These are phyloP conservation scores for Lamprotornis superbus DNA, from an alignment of 2,113 vertebrate species.

Conservation along the genomic window DNA sequence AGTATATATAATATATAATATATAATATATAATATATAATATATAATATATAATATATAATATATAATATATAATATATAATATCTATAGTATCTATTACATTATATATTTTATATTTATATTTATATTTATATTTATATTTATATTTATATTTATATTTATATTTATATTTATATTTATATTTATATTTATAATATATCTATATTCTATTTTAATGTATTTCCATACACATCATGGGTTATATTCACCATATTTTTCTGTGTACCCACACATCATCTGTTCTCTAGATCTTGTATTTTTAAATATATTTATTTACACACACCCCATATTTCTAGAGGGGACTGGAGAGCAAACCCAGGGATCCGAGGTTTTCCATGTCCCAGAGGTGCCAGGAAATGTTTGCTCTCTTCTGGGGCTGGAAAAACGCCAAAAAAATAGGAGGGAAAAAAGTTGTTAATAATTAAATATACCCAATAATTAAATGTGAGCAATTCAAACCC, in stretches of 20 bases:
- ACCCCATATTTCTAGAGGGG: neutral
- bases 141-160: no score
- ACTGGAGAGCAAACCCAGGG: neutral
- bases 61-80: no score
- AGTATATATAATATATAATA: no score
- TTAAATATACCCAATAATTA: neutral
- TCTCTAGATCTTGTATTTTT: rapidly evolving
- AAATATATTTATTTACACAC: neutral
- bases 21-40: no score
- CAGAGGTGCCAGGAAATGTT: neutral
- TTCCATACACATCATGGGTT: neutral
- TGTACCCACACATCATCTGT: neutral
- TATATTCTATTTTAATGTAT: neutral
- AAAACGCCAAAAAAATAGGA: rapidly evolving
- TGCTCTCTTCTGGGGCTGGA: neutral
- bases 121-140: no score
- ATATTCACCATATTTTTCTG: neutral
- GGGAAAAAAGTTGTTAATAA: neutral
- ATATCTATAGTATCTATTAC: no score
- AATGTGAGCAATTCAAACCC: neutral
- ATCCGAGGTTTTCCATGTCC: neutral
- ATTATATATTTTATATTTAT: no score
- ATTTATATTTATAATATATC: no score
- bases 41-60: no score
- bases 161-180: no score